Base-by-base conservation (phyloP, 2,113 vertebrate species). In the Gavialis gangeticus region DNA sequence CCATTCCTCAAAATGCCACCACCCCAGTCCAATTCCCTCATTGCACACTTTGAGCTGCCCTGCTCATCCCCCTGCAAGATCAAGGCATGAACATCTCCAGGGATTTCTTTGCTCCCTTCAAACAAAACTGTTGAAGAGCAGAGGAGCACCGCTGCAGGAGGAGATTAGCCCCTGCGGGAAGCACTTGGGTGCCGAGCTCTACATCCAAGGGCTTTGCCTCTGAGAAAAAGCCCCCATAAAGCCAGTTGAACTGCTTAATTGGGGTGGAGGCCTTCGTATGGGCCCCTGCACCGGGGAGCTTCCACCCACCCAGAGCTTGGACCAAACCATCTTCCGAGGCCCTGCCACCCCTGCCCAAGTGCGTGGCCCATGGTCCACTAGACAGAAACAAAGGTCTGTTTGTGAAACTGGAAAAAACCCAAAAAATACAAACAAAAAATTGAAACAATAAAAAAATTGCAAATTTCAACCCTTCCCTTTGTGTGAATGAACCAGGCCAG, bases 301-400 rank as follows among this genome's bases (percentile, higher is more conserved):
- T 92, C 95, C 92, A 82, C 15, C 93, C 94, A 91, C 93, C 95
- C 93, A 96, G 96, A 94, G 95, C 94, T 97, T 96, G 25, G 25
- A 46, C 54, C 28, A 25, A 59, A 67, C 64, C 46, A 8, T 27
- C 67, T 30, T 67, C 46, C 46, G 30, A 27, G 54, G 77, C 58
- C 46, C 30, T 19, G 54, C 55, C 60, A 89, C 60, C 59, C 54
- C 27, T 30, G 77, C 34, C 71, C 46, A 73, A 25, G 21, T 25
- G 13, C 25, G 96, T 95, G 92, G 95, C 95, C 94, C 95, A 93
- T 88, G 93, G 94, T 96, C 97, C 92, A 96, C 93, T 96, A 94
- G 95, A 97, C 19, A 96, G 95, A 96, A 96, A 94, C 97, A 96
- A 96, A 96, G 95, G 91, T 92, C 93, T 92, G 94, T 92, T 85